Percentiles rank a stretch among this genome's conserved stretches.
Evolutionary conservation across 2,888 invertebrate species (phyloP).

Genomic region (Carpatolechia fugitivella): DNA sequence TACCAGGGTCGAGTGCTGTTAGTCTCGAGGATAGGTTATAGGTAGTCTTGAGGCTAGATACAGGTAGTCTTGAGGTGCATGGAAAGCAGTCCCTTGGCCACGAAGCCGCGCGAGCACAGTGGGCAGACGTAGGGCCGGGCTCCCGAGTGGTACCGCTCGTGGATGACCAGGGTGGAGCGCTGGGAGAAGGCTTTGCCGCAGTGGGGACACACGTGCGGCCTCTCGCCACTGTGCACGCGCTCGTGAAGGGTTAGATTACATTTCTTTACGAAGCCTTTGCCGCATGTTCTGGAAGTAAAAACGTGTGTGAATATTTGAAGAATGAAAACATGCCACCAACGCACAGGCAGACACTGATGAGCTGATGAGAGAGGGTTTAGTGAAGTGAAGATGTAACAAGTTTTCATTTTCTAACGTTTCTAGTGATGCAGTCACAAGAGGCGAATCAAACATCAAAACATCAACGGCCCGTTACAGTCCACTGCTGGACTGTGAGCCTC

Average conservation of each 20-base stretch:
- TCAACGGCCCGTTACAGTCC: too few relatives aligned
- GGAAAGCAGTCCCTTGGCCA: conserved; percentile 81
- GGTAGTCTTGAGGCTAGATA: conserved; percentile 42
- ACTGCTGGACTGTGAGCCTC: too few relatives aligned
- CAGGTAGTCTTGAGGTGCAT: conserved; percentile 80
- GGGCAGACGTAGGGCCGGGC: conserved; percentile 79
- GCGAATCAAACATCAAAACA: too few relatives aligned
- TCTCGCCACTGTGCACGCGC: conserved; percentile 81
- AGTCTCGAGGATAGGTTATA: conserved; percentile 42
- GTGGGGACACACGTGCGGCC: conserved; percentile 80
- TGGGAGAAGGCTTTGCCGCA: conserved; percentile 82
- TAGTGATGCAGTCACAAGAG: too few relatives aligned
- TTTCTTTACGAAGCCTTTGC: conserved; percentile 80
- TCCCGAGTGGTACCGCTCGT: conserved; percentile 79
- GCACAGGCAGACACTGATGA: too few relatives aligned
- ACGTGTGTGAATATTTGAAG: too few relatives aligned
- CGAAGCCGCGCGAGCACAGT: conserved; percentile 81
- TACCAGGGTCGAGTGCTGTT: too few relatives aligned
- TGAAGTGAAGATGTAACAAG: too few relatives aligned
- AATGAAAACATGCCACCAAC: too few relatives aligned
- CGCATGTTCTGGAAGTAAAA: conserved; percentile 63
- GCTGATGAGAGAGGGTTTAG: too few relatives aligned
- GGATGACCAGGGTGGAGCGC: conserved; percentile 77
- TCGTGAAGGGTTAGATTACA: conserved; percentile 81
- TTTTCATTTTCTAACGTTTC: too few relatives aligned